phyloP scores from a whole-genome alignment of 2,113 vertebrate genomes.

The Pao palembangensis region DNA sequence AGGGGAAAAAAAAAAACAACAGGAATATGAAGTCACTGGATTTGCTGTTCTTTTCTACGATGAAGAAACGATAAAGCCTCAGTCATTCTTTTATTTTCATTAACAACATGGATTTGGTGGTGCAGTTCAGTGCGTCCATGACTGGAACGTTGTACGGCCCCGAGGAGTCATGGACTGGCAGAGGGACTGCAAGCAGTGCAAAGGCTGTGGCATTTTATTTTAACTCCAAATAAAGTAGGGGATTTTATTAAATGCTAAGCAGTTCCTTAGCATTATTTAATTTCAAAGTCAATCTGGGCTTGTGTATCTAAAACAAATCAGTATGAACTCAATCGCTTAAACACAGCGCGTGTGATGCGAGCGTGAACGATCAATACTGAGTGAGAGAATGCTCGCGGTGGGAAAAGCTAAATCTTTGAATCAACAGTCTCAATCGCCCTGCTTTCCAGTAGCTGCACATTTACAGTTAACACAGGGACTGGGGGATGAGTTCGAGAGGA shows the following conservation, averaged over 20 bases:
- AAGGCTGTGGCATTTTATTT: constrained; percentile 22
- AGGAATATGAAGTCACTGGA: constrained; percentile 14
- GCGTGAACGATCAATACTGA: constrained; percentile 50
- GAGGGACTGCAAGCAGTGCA: background rate
- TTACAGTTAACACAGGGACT: constrained; percentile 9
- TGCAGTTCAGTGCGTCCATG: constrained; percentile 25
- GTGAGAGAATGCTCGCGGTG: constrained; percentile 31
- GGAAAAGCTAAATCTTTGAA: constrained; percentile 55
- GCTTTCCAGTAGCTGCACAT: constrained; percentile 24
- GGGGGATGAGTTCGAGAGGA: no score
- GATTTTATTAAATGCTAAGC: constrained; percentile 6
- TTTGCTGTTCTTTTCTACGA: constrained; percentile 12
- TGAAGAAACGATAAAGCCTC: constrained; percentile 14
- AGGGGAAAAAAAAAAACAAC: background rate
- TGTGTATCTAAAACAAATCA: constrained; percentile 2
- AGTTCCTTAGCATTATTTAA: constrained; percentile 18
- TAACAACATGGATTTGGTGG: constrained; percentile 19
- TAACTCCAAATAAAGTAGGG: constrained; percentile 9
- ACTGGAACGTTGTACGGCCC: constrained; percentile 4
- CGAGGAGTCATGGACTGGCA: background rate
- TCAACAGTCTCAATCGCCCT: constrained; percentile 56
- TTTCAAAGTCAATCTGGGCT: constrained; percentile 1
- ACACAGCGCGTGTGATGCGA: background rate
- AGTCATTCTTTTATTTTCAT: constrained; percentile 46
- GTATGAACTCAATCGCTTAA: constrained; percentile 5